Evolutionary conservation across 2,888 invertebrate species (phyloP).

Genomic region (Thyatira batis): DNA sequence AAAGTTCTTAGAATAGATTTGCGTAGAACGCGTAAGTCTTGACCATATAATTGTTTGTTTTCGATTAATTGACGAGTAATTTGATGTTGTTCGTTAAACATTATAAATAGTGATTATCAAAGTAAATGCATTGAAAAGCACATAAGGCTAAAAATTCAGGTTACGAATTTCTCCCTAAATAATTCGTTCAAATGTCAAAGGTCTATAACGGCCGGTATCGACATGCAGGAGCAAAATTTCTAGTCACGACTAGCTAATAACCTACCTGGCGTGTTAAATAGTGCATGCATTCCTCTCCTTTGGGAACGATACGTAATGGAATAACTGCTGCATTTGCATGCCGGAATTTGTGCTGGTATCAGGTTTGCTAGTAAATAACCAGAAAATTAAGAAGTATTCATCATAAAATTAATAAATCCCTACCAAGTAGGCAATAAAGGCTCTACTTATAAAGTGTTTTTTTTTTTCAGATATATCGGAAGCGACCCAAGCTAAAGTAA

Average conservation of each 20-base stretch:
- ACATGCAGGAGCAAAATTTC: not conserved
- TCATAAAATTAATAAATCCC: not conserved
- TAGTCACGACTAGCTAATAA: not conserved
- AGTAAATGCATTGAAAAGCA: no score
- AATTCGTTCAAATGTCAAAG: not conserved
- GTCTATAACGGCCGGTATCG: not conserved
- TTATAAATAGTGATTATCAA: no score
- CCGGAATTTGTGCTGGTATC: no score
- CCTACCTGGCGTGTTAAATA: not conserved
- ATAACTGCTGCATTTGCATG: not conserved
- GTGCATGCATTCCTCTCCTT: not conserved
- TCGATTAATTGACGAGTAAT: no score
- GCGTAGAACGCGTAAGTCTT: slow-evolving; percentile 65
- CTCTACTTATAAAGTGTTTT: not conserved
- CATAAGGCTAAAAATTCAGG: no score
- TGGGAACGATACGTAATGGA: not conserved
- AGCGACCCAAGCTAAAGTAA: slow-evolving; percentile 64
- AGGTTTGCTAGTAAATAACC: no score
- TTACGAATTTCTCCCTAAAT: not conserved
- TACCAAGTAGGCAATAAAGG: no score
- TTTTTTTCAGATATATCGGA: slow-evolving; percentile 68
- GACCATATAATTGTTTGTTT: not conserved
- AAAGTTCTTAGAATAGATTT: slow-evolving; percentile 65
- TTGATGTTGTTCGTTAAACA: no score
- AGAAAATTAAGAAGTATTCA: no score